These are phyloP conservation scores for Myotis pilosus DNA, from an alignment of 2,797 vertebrate species.

Conservation along the genomic window DNA sequence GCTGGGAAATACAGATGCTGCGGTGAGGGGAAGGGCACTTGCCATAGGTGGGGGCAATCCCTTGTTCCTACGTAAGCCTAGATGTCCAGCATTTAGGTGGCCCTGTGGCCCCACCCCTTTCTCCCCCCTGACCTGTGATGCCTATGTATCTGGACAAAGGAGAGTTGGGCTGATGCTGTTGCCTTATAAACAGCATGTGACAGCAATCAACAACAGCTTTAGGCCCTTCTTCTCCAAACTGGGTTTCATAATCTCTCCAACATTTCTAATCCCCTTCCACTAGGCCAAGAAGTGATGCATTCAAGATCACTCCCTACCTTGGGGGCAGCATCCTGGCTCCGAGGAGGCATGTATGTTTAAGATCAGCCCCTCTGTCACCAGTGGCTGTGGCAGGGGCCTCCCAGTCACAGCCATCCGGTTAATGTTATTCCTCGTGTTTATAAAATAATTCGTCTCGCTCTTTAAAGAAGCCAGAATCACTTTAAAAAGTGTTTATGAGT, in stretches of 20 bases:
- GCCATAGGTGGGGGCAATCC: not conserved
- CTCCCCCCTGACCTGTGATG: not conserved
- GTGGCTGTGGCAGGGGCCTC: not conserved
- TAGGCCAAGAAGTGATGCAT: conserved; percentile 46
- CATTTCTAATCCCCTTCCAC: not conserved
- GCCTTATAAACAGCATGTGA: conserved; percentile 53
- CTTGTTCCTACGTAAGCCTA: not conserved
- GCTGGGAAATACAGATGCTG: not conserved
- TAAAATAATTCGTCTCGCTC: conserved; percentile 30
- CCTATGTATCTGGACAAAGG: not conserved
- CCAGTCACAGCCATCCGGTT: not conserved
- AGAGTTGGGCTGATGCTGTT: not conserved
- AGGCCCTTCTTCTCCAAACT: not conserved
- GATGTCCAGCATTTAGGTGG: not conserved
- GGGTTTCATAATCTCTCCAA: conserved; percentile 40
- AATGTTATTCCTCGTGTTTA: conserved; percentile 52
- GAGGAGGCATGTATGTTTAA: not conserved
- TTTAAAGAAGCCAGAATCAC: conserved; percentile 51
- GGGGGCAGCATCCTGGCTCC: not conserved
- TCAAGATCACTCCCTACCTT: conserved; percentile 52
- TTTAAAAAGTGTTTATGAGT: conserved; percentile 51
- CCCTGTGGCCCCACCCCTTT: not conserved
- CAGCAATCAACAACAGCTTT: not conserved
- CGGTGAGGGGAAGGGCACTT: not conserved
- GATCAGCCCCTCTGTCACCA: not conserved